Conservation (phyloP, 1,140 invertebrate species). For the Saccostrea glomerata region DNA sequence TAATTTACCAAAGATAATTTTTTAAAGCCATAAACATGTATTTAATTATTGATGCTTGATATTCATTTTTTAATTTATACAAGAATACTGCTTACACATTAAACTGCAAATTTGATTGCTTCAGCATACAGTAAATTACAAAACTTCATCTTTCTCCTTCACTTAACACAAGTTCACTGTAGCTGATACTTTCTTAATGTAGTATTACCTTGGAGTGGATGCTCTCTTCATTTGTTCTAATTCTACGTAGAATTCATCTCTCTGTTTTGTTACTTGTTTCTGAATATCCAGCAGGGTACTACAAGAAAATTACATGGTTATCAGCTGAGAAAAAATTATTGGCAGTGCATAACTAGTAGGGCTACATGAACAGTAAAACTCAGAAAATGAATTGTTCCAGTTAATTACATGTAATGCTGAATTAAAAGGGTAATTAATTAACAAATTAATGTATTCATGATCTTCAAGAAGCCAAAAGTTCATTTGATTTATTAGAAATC, state of each 20-base stretch:
- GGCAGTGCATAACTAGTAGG: not conserved
- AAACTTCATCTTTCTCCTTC: not conserved
- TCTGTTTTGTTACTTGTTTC: slow-evolving; percentile 75
- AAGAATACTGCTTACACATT: too few species aligned
- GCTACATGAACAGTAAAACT: too few species aligned
- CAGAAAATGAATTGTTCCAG: too few species aligned
- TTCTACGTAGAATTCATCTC: slow-evolving; percentile 78
- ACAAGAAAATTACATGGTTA: slow-evolving; percentile 39
- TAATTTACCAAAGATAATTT: too few species aligned
- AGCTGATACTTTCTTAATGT: not conserved
- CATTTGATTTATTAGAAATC: not conserved
- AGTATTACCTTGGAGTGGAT: slow-evolving; percentile 75
- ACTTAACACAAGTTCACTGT: not conserved
- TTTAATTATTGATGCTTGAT: too few species aligned
- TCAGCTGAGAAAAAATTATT: not conserved
- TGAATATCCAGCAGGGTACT: slow-evolving; percentile 75
- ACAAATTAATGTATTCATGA: not conserved
- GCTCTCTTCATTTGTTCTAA: slow-evolving; percentile 73
- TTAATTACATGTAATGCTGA: too few species aligned
- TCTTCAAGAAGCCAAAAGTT: not conserved
- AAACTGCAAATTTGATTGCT: too few species aligned
- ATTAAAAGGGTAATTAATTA: not conserved
- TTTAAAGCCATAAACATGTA: too few species aligned
- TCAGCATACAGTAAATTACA: too few species aligned
- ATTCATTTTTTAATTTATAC: too few species aligned